Evolutionary conservation across 2,797 vertebrate species (phyloP), one percentile per base, ranked within the genome.

Genomic region (Pelodytes ibericus): DNA sequence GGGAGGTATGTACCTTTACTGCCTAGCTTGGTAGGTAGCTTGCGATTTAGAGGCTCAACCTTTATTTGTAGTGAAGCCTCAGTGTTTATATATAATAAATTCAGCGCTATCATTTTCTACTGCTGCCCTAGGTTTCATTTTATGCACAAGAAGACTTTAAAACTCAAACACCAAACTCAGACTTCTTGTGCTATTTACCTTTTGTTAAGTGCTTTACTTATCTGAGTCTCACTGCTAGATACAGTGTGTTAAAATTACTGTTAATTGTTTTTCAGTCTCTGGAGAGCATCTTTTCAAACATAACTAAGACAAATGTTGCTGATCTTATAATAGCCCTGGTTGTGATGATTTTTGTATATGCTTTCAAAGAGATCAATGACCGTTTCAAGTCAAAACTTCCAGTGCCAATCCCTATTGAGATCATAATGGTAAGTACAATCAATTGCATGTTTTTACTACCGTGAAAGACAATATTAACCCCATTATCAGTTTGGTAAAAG

Each of bases 341-440:
- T 51, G 90, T 98, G 75, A 90, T 99, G 82, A 25, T 93, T 47
- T 75, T 91, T 2, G 95, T 99, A 73, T 95, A 93, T 0, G 71
- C 88, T 2, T 92, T 97, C 22, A 99, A 99, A 85, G 96, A 98
- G 87, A 29, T 99, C 15, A 99, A 99, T 0, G 91, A 96, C 30
- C 89, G 89, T 79, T 99, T 84, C 83, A 97, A 93, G 87, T 88
- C 90, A 78, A 97, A 95, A 83, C 88, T 99, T 33, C 96, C 95
- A 0, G 84, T 94, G 27, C 96, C 97, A 3, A 95, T 99, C 63
- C 98, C 98, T 0, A 95, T 99, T 1, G 98, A 99, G 82, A 90
- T 99, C 61, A 88, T 99, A 51, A 86, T 97, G 95, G 97, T 98
- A 89, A 96, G 69, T 7, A 62, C 51, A 56, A 27, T 41, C n/a